Evolutionary conservation across 92 coral and sea anemone species (phyloP).

Genomic region (Plumapathes pennacea): DNA sequence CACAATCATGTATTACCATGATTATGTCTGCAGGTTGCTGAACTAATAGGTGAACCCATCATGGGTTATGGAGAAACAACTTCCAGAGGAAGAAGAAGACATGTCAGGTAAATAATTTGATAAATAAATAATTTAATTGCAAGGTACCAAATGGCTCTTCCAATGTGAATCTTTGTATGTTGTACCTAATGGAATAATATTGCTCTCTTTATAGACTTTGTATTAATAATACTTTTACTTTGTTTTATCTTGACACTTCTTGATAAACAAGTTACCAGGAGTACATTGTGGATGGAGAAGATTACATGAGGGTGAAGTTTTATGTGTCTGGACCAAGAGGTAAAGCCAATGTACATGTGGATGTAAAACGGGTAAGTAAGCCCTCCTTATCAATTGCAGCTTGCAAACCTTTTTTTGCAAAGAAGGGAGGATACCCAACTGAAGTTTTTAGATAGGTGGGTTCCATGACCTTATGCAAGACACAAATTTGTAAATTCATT

Average conservation of each 20-base stretch:
- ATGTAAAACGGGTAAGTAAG: constrained; percentile 84
- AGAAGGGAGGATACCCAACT: too few relatives aligned
- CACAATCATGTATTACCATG: too few relatives aligned
- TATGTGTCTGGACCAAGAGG: constrained; percentile 78
- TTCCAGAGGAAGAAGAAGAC: constrained; percentile 88
- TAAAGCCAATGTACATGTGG: constrained; percentile 96
- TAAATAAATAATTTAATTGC: too few relatives aligned
- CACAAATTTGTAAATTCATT: neutral
- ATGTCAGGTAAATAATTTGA: constrained; percentile 98
- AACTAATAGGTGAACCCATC: constrained; percentile 91
- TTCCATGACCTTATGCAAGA: neutral
- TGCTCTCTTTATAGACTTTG: neutral
- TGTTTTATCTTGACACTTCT: neutral
- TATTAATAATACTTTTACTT: too few relatives aligned
- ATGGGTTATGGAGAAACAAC: constrained; percentile 98
- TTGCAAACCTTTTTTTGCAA: neutral
- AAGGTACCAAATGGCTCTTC: too few relatives aligned
- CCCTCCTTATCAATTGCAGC: neutral
- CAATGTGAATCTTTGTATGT: too few relatives aligned
- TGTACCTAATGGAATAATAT: too few relatives aligned
- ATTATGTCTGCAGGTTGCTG: constrained; percentile 58
- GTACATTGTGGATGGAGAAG: constrained; percentile 91
- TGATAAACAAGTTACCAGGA: constrained; percentile 80
- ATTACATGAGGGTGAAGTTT: constrained; percentile 97
- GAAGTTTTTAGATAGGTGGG: too few relatives aligned